Evolutionary conservation across 35 echinoderm and acorn worm genomes (phyloP).

Genomic region (Anneissia japonica): DNA sequence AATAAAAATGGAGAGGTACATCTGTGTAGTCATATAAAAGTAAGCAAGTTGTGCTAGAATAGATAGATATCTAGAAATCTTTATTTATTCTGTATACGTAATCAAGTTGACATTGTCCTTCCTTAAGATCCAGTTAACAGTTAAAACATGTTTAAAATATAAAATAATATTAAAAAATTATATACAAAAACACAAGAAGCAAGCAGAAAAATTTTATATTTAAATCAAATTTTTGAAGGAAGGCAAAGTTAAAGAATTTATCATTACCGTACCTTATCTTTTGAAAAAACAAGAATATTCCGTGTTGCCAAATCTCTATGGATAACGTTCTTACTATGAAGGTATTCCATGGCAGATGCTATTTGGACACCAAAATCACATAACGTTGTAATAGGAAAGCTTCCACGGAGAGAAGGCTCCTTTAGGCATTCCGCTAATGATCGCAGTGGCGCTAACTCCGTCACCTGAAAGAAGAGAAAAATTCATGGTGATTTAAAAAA

Average conservation of each 20-base stretch:
- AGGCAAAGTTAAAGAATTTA: background rate
- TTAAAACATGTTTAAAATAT: too few relatives aligned
- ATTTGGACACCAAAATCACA: constrained; percentile 84
- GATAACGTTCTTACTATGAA: constrained; percentile 79
- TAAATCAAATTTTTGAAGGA: background rate
- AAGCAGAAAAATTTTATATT: background rate
- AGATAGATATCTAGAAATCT: too few relatives aligned
- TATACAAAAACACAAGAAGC: background rate
- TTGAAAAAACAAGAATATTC: constrained; percentile 86
- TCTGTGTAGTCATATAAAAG: too few relatives aligned
- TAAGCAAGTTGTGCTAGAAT: too few relatives aligned
- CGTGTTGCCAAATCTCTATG: constrained; percentile 92
- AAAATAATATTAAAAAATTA: background rate
- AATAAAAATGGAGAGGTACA: too few relatives aligned
- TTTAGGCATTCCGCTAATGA: constrained; percentile 94
- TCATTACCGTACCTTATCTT: constrained; percentile 54
- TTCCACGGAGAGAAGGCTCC: constrained; percentile 59
- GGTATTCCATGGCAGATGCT: constrained; percentile 81
- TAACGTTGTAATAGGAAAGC: constrained; percentile 76
- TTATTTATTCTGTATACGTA: too few relatives aligned
- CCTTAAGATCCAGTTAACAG: too few relatives aligned
- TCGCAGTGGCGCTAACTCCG: constrained; percentile 87
- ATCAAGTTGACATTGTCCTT: too few relatives aligned
- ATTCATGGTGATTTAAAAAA: background rate
- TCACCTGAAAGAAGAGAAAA: constrained; percentile 58